Evolutionary conservation across 2,888 invertebrate species (phyloP).

Genomic region (Vannuccia rotundouncinata): DNA sequence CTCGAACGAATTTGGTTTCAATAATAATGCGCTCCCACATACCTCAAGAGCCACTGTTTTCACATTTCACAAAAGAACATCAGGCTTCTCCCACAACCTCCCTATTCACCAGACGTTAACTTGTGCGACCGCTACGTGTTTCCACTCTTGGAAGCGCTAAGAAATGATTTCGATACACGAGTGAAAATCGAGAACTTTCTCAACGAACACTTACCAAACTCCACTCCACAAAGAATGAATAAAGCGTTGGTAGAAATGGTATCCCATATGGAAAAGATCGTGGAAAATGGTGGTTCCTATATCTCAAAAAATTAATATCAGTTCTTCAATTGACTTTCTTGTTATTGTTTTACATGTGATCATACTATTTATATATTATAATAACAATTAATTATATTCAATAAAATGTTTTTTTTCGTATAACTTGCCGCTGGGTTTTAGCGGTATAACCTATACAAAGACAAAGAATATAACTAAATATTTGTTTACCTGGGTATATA

Average conservation of each 20-base stretch:
- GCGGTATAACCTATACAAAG: slow-evolving; percentile 5
- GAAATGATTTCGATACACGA: no score
- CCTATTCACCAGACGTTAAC: no score
- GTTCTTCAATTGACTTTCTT: slow-evolving; percentile 26
- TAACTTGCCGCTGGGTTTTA: slow-evolving; percentile 15
- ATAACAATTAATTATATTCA: slow-evolving; percentile 13
- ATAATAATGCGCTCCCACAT: no score
- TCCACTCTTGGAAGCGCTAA: no score
- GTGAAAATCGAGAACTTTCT: no score
- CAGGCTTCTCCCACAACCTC: no score
- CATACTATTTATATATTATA: slow-evolving; percentile 19
- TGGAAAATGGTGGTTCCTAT: slow-evolving; percentile 24
- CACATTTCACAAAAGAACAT: no score
- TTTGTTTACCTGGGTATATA: slow-evolving; percentile 2
- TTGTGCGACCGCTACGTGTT: no score
- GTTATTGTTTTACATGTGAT: slow-evolving; percentile 16
- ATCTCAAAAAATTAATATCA: slow-evolving; percentile 10
- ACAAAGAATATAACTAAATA: background rate
- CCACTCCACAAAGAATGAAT: slow-evolving; percentile 14
- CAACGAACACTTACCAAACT: no score
- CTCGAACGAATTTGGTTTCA: no score
- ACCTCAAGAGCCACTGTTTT: no score
- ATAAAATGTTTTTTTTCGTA: slow-evolving; percentile 13
- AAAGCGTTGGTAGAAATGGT: slow-evolving; percentile 21
- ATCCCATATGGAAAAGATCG: slow-evolving; percentile 23